Base-by-base conservation (phyloP, 2,888 invertebrate species). In the Agrotis segetum region DNA sequence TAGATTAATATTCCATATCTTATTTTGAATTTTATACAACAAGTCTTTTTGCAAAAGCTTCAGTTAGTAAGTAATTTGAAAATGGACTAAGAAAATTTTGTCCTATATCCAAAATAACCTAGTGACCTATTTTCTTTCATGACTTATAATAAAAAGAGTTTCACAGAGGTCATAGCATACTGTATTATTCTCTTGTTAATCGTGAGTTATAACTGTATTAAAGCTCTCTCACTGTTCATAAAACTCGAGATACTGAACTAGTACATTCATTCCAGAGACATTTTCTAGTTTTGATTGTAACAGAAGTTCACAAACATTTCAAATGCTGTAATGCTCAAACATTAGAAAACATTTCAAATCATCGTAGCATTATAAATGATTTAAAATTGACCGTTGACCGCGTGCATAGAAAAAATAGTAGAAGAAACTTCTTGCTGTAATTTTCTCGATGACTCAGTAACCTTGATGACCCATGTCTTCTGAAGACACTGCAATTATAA, bases 391-490 rank as follows among this genome's bases (percentile, higher is more conserved):
- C 44, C 61, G 50, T 14, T 50, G 34, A 56, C 60, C 52, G 40
- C 40, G 14, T 53, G 17, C 1, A 34, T 50, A 16, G 1, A 17
- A 17, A 55, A 34, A 7, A 3, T 4, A 24, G 34, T 34, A 17
- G 5, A 34, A 3, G 17, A 75, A 3, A 50, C 2, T 74, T 69
- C 53, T 40, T 40, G n/a, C n/a, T 52, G 68, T 44, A 21, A 56
- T 47, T 21, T 40, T 56, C 16, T 17, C 40, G 1, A 16, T 69
- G 50, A 56, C 16, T 17, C 40, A 1, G 13, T 69, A 46, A 56
- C 74, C 77, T 56, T 55, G 49, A 67, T 61, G 77, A 76, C 24
- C n/a, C 34, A 34, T n/a, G n/a, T 56, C 56, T 29, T 55, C 55
- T 11, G 6, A 34, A 34, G 34, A 34, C 24, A 24, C 5, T 19